Evolutionary conservation across 2,888 invertebrate species (phyloP), one percentile per base, ranked within the genome.

Genomic region (Dendrolimus pini): DNA sequence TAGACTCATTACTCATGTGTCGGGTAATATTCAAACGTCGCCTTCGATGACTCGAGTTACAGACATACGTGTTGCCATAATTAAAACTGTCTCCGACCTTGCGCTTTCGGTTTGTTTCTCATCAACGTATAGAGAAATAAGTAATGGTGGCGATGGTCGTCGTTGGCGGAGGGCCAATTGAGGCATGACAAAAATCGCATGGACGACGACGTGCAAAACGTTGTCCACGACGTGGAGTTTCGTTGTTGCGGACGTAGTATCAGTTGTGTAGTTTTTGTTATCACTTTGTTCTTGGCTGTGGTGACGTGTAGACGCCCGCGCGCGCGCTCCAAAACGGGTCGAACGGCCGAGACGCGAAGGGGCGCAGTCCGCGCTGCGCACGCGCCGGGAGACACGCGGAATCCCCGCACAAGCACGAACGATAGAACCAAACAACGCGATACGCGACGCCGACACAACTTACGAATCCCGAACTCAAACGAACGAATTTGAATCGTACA

Each of bases 221-320:
- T n/a, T 55, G 55, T 30, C 70, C 68, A 71, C 71, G 72, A 71
- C 71, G 71, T 63, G 64, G 76, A 71, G 71, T 70, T 68, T 69
- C 64, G 65, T 61, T 62, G 60, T 65, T 69, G 68, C 68, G 68
- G 68, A 71, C 65, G 77, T 80, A 76, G 74, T 80, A 82, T 82
- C 80, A 82, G 77, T 80, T 77, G 78, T 64, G 62, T 68, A 73
- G 78, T 79, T 82, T 82, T 83, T 82, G 83, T 87, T 89, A 89
- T 89, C 89, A 89, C 80, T 87, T 77, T 78, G 87, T 80, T 77
- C 80, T 79, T 75, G 76, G 71, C 75, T 65, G 77, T 76, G 74
- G 77, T 78, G 83, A 82, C 80, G 87, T 69, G 75, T 74, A 77
- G 76, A 80, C 80, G 78, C 77, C 74, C 77, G 75, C 80, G 75